Base-by-base conservation (phyloP, 2,113 vertebrate genomes). In the Plectropomus leopardus region DNA sequence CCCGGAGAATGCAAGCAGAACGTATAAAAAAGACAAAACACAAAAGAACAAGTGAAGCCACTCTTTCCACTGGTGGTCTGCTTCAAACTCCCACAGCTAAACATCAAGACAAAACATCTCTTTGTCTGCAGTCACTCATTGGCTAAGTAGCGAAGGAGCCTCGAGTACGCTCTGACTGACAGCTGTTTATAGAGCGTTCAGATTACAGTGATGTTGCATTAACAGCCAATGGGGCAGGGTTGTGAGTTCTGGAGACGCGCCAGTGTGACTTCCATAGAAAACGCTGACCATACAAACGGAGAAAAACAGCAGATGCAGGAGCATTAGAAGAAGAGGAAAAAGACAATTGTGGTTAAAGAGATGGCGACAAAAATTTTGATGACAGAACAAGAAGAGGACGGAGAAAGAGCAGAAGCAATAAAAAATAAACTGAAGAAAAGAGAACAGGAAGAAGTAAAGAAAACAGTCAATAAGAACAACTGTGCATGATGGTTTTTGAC, bases 11-110 rank as follows among this genome's bases (percentile, higher is more conserved):
- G 80, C 23, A 66, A 86, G 87, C 64, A 69, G 77, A 90, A 83
- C 76, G 88, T 79, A 59, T 80, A 80, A 90, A 88, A 76, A 77
- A n/a, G n/a, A n/a, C n/a, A n/a, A n/a, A n/a, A n/a, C n/a, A 86
- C 58, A 82, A 88, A 84, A 88, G 77, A 86, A 77, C 45, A 73
- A 85, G 83, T 84, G 82, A 86, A 86, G 78, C 82, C 85, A 51
- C 80, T 81, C 63, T 84, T 80, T 74, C 78, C 40, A 70, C 68
- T 85, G 88, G 88, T 88, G 89, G 91, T 88, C 87, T 47, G 70
- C 63, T 53, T 40, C 66, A 82, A 72, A 74, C 82, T 82, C 83
- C 78, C 73, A 66, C 61, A 28, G 44, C 36, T 68, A 34, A 73
- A 80, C 75, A 58, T 63, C 24, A 57, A 82, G 68, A 91, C 90